phyloP scores from a whole-genome alignment of 2,888 invertebrate species.

The Lochmaea crataegi region DNA sequence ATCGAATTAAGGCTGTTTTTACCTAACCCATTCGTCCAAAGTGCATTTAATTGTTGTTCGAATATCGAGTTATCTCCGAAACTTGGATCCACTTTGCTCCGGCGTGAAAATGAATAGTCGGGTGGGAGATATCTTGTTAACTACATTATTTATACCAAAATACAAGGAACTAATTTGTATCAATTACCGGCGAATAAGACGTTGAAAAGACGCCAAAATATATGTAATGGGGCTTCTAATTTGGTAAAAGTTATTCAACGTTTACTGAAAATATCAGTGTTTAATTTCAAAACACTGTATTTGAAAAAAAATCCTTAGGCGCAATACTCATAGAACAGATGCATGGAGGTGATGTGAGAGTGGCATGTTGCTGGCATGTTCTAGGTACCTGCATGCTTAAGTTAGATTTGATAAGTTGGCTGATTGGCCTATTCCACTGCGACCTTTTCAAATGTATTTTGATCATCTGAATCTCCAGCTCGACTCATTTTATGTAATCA shows the following conservation, averaged over 20 bases:
- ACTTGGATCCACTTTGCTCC: conserved; percentile 55
- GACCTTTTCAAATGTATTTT: too few species aligned
- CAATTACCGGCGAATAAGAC: conserved; percentile 56
- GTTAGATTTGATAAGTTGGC: too few species aligned
- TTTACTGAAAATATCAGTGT: not conserved
- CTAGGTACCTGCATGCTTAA: too few species aligned
- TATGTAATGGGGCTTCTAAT: conserved; percentile 23
- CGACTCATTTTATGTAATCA: too few species aligned
- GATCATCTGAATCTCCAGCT: too few species aligned
- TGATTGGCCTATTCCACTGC: too few species aligned
- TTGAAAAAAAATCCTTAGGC: too few species aligned
- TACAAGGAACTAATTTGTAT: conserved; percentile 62
- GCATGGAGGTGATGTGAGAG: too few species aligned
- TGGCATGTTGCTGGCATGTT: too few species aligned
- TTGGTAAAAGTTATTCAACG: conserved; percentile 13
- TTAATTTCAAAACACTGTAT: too few species aligned
- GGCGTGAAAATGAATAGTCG: conserved; percentile 51
- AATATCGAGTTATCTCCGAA: conserved; percentile 56
- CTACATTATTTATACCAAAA: conserved; percentile 60
- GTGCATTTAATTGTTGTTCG: conserved; percentile 60
- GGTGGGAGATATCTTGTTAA: conserved; percentile 59
- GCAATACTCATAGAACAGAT: too few species aligned
- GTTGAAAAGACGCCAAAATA: conserved; percentile 40
- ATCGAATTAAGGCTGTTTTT: conserved; percentile 54
- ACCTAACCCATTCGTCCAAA: conserved; percentile 56